Percentiles rank a stretch among this genome's conserved stretches.
phyloP scores from a whole-genome alignment of 2,113 vertebrate species.

The Campylorhamphus procurvoides region DNA sequence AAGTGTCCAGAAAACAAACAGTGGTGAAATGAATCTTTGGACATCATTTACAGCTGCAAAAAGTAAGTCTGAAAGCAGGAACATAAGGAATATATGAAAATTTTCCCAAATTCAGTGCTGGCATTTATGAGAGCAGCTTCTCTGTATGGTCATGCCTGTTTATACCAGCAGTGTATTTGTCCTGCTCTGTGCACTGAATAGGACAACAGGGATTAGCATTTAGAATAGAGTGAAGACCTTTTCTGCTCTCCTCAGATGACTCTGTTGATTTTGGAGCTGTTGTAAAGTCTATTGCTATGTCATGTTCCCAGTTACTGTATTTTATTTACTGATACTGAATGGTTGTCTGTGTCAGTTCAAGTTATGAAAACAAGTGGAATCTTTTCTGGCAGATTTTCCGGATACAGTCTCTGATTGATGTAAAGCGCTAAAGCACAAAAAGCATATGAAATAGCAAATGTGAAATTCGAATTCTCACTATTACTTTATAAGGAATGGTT shows the following conservation, averaged over 20 bases:
- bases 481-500: background rate
- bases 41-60: background rate
- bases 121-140: background rate
- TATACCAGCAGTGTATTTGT: background rate
- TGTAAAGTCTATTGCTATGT: background rate
- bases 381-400: conserved; percentile 12
- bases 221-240: background rate
- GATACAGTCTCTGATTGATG: background rate
- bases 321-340: background rate
- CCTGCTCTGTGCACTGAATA: background rate
- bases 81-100: fast-evolving
- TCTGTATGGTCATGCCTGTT: background rate
- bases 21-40: background rate
- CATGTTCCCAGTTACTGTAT: background rate
- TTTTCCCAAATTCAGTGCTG: background rate
- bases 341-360: background rate
- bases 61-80: background rate
- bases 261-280: conserved; percentile 4
- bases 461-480: background rate
- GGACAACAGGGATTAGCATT: background rate
- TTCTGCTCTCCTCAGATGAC: background rate
- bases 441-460: background rate
- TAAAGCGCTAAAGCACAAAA: conserved; percentile 4
- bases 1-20: background rate
- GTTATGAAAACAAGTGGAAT: background rate